Evolutionary conservation across 2,888 invertebrate genomes (phyloP).

Genomic region (Neoitamus cyanurus): DNA sequence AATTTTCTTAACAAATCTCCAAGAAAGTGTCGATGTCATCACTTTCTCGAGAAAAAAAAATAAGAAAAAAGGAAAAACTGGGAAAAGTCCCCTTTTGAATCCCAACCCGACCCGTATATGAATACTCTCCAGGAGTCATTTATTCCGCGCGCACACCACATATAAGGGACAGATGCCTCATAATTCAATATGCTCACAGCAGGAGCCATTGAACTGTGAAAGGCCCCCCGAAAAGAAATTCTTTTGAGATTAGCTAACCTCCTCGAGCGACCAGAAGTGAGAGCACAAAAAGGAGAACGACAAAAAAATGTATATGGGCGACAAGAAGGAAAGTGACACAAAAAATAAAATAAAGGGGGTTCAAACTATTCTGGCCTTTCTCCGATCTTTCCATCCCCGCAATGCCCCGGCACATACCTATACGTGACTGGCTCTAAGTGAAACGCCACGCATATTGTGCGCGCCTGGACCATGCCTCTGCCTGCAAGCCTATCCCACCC

Average conservation of each 20-base stretch:
- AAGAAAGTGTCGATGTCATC: background rate
- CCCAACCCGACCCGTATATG: background rate
- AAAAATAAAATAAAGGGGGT: background rate
- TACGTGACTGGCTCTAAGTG: background rate
- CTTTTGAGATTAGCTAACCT: constrained; percentile 22
- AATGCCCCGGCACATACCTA: background rate
- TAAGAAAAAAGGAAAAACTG: background rate
- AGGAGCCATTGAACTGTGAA: constrained; percentile 3
- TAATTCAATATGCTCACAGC: background rate
- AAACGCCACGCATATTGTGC: constrained; percentile 3
- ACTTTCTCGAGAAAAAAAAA: background rate
- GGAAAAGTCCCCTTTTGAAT: background rate
- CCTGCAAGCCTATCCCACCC: background rate
- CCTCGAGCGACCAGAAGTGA: background rate
- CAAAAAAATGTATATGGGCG: background rate
- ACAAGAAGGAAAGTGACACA: constrained; percentile 13
- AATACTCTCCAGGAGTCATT: constrained; percentile 1
- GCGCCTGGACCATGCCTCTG: background rate
- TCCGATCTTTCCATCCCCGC: background rate
- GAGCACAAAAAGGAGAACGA: background rate
- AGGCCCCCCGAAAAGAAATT: constrained; percentile 23
- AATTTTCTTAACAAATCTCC: background rate
- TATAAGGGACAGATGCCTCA: background rate
- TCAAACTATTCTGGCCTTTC: constrained; percentile 20
- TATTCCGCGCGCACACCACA: background rate